Evolutionary conservation across 2,888 invertebrate species (phyloP), one percentile per base, ranked within the genome.

Genomic region (Hydriomena furcata): DNA sequence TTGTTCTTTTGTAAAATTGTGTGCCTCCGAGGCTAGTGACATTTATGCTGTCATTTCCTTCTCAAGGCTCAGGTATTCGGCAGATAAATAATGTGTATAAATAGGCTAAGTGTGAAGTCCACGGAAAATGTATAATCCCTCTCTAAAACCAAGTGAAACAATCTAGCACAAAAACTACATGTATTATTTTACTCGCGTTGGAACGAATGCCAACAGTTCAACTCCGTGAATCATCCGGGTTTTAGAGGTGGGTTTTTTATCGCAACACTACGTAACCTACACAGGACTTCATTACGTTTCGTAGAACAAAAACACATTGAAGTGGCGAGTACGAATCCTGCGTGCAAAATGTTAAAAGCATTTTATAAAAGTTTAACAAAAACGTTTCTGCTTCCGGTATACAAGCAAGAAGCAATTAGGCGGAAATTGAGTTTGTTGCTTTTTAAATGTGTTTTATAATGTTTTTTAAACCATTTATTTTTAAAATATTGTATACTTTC

Each of bases 231-330:
- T 34, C 8, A n/a, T 31, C 30, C 30, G 8, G 12, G 30, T 11
- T 36, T 27, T 24, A 5, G 7, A 3, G 23, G 32, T 31, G 17
- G 17, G 17, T 41, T 7, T 11, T 7, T 5, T 40, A 12, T 7
- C 12, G 7, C 49, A 48, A 45, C 27, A 49, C 55, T 54, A 42
- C 28, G 17, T 17, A 17, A n/a, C 11, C 10, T 23, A 36, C 31
- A 30, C 10, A 51, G 52, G 37, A 45, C 53, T 62, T 60, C 40
- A 55, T 60, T 59, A 59, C 44, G 42, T 49, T 52, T 49, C 43
- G 43, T 34, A 41, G 50, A 55, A 58, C 55, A 58, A 58, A 59
- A 63, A 60, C 43, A 47, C 57, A 60, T 57, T 58, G 55, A 60
- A 56, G 38, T 52, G 34, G 45, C 35, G 44, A 47, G 37, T 41